These are phyloP conservation scores for Leucoma salicis DNA, from an alignment of 2,888 invertebrate genomes.

Conservation along the genomic window DNA sequence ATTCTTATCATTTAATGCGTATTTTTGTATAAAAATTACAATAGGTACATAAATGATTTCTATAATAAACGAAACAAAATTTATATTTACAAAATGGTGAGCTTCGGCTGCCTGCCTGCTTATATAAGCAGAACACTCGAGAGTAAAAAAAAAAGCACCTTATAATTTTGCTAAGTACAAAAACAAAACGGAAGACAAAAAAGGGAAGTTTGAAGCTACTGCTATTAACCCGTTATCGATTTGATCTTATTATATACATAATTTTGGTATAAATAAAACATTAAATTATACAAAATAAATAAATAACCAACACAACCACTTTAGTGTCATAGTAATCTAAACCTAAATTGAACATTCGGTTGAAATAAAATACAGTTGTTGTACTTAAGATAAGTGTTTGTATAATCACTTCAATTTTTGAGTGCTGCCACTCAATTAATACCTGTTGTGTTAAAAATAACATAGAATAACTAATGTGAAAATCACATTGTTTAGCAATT, in stretches of 20 bases:
- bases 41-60: conserved; percentile 71
- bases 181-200: conserved; percentile 70
- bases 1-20: conserved; percentile 71
- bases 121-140: conserved; percentile 35
- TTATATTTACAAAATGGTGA: conserved; percentile 70
- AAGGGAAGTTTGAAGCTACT: conserved; percentile 60
- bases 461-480: conserved; percentile 21
- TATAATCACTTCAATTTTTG: conserved; percentile 36
- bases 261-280: conserved; percentile 74
- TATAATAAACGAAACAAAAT: conserved; percentile 59
- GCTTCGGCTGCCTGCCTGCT: conserved; percentile 52
- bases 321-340: conserved; percentile 59
- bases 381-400: conserved; percentile 51
- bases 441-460: conserved; percentile 20
- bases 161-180: conserved; percentile 68
- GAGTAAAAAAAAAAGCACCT: conserved; percentile 59
- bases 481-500: neutral
- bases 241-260: conserved; percentile 54
- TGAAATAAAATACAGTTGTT: conserved; percentile 50
- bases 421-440: conserved; percentile 15
- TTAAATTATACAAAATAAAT: conserved; percentile 74
- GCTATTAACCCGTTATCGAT: conserved; percentile 63
- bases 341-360: conserved; percentile 52
- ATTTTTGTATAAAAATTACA: conserved; percentile 80
- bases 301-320: conserved; percentile 77